Percentiles rank a stretch among this genome's conserved stretches.
phyloP scores from a whole-genome alignment of 37 sponge, comb jelly and placozoan genomes.

The Halichondria panicea region DNA sequence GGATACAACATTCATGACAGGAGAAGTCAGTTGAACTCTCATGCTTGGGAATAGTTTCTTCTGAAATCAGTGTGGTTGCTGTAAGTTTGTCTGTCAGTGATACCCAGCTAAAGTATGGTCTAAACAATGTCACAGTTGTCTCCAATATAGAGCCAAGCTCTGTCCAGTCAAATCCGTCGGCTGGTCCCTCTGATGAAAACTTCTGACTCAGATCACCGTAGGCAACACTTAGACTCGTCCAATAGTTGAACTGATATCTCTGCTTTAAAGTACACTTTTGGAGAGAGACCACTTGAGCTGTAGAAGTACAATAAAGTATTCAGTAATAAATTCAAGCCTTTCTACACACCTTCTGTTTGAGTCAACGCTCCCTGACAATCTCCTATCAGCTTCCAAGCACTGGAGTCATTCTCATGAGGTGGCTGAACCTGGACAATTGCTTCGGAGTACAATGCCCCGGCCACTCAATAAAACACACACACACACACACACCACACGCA shows the following conservation, averaged over 20 bases:
- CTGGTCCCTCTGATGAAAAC: not conserved
- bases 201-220: not conserved
- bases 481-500: no score
- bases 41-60: not conserved
- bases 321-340: not conserved
- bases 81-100: not conserved
- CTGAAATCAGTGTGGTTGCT: not conserved
- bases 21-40: not conserved
- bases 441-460: no score
- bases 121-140: constrained; percentile 24
- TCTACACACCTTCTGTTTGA: constrained; percentile 29
- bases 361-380: constrained; percentile 11
- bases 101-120: constrained; percentile 35
- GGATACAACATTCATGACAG: not conserved
- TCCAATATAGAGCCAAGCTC: constrained; percentile 1
- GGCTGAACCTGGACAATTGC: constrained; percentile 46
- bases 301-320: not conserved
- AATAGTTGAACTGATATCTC: constrained; percentile 11
- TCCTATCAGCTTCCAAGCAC: constrained; percentile 47
- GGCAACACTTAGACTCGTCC: constrained; percentile 15
- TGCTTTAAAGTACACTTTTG: constrained; percentile 18
- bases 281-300: constrained; percentile 26
- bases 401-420: constrained; percentile 23
- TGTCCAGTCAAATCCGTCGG: no score
- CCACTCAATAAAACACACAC: no score